Conservation (phyloP, 2,113 vertebrate species). For the Lethenteron reissneri region DNA sequence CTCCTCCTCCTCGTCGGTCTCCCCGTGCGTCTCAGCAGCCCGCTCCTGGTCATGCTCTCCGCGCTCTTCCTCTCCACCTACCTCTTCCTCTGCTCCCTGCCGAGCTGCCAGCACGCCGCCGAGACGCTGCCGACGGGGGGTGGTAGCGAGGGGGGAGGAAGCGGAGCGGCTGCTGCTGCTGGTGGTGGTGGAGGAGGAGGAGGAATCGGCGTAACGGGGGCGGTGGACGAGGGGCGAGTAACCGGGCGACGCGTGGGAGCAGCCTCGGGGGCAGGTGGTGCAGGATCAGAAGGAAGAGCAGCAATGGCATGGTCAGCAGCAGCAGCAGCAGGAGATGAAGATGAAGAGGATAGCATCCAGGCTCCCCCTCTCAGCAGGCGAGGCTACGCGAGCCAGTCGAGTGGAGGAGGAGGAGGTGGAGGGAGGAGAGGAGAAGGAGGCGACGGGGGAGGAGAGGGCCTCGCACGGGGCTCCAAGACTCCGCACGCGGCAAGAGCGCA, state of each 20-base stretch:
- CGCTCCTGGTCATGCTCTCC: not conserved
- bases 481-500: too few species aligned
- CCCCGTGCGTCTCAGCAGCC: not conserved
- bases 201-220: not conserved
- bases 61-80: constrained; percentile 1
- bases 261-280: not conserved
- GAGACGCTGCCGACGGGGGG: too few species aligned
- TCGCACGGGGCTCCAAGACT: too few species aligned
- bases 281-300: too few species aligned
- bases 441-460: too few species aligned
- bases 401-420: too few species aligned
- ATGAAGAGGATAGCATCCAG: too few species aligned
- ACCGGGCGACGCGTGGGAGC: not conserved
- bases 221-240: not conserved
- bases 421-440: too few species aligned
- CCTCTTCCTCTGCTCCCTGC: constrained; percentile 1
- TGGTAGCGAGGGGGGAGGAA: not conserved
- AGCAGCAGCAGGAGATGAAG: too few species aligned
- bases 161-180: not conserved
- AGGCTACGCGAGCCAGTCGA: too few species aligned
- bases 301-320: too few species aligned
- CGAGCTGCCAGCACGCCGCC: not conserved
- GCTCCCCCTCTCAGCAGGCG: too few species aligned
- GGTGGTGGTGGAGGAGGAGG: not conserved
- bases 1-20: not conserved